Conservation (phyloP, 2,797 vertebrate genomes). For the Sorex maritimensis region DNA sequence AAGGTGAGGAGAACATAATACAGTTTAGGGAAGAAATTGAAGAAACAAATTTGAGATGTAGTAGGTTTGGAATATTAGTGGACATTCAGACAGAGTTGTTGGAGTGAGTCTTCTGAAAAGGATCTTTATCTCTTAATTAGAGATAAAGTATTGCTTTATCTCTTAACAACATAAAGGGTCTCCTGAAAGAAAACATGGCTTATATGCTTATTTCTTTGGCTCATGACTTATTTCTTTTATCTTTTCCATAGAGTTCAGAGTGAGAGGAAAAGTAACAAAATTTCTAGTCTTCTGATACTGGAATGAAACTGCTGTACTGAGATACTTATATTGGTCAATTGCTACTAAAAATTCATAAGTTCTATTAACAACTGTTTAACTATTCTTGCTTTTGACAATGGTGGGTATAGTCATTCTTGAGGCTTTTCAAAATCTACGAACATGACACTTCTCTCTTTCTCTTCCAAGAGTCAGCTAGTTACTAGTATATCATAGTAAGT, state of each 20-base stretch:
- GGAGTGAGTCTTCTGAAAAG: slow-evolving; percentile 25
- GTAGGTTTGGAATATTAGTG: slow-evolving; percentile 2
- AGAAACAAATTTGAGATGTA: slow-evolving; percentile 1
- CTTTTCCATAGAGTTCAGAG: slow-evolving; percentile 9
- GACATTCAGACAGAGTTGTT: not conserved
- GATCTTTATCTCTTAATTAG: not conserved
- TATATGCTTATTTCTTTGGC: not conserved
- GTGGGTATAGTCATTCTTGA: not conserved
- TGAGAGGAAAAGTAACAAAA: not conserved
- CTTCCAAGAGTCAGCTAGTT: not conserved
- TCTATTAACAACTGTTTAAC: not conserved
- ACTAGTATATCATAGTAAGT: not conserved
- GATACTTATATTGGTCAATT: not conserved
- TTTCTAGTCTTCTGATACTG: not conserved
- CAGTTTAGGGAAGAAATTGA: slow-evolving; percentile 1
- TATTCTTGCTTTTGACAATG: not conserved
- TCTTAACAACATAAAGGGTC: not conserved
- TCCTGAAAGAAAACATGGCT: not conserved
- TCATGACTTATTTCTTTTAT: not conserved
- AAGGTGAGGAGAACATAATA: not conserved
- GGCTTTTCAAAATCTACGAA: slow-evolving; percentile 32
- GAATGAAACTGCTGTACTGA: not conserved
- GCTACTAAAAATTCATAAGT: slow-evolving; percentile 45
- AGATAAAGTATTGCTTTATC: not conserved
- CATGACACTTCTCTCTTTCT: not conserved